Percentiles rank a stretch among this genome's conserved stretches.
Conservation (phyloP, 2,113 vertebrate species). For the Scolopax mira region DNA sequence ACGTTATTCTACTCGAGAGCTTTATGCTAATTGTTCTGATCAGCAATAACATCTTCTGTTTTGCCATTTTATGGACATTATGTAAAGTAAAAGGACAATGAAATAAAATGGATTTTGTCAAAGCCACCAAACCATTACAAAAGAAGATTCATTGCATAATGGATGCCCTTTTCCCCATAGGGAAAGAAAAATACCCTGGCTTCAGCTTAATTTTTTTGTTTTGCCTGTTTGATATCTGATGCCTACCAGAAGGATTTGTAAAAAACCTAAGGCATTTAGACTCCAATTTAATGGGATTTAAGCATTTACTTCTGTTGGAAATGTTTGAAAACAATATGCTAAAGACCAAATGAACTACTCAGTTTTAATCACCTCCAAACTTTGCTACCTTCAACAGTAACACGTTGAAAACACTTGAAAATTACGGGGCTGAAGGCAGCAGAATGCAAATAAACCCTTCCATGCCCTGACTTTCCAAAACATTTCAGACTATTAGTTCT, state of each 20-base stretch:
- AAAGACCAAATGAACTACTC: not conserved
- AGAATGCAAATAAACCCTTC: slow-evolving; percentile 7
- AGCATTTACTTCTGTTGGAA: slow-evolving; percentile 44
- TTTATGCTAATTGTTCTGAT: slow-evolving; percentile 42
- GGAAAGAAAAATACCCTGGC: slow-evolving; percentile 55
- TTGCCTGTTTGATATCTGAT: slow-evolving; percentile 62
- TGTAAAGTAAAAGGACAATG: slow-evolving; percentile 58
- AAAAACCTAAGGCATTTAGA: slow-evolving; percentile 50
- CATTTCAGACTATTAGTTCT: not conserved
- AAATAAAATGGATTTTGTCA: slow-evolving; percentile 60
- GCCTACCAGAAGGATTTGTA: slow-evolving; percentile 59
- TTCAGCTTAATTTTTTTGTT: slow-evolving; percentile 51
- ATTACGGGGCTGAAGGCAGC: not conserved
- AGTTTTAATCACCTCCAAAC: slow-evolving; percentile 51
- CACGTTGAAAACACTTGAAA: not conserved
- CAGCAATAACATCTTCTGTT: slow-evolving; percentile 40
- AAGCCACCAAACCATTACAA: slow-evolving; percentile 63
- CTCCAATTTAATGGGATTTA: slow-evolving; percentile 50
- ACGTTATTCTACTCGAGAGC: not conserved
- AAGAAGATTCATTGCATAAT: slow-evolving; percentile 59
- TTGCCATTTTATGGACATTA: slow-evolving; percentile 53
- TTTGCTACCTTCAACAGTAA: slow-evolving; percentile 22
- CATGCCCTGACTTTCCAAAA: not conserved
- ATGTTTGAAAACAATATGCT: slow-evolving; percentile 41
- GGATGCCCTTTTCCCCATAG: slow-evolving; percentile 46